Conservation (phyloP, 2,113 vertebrate genomes). For the Orcinus orca region DNA sequence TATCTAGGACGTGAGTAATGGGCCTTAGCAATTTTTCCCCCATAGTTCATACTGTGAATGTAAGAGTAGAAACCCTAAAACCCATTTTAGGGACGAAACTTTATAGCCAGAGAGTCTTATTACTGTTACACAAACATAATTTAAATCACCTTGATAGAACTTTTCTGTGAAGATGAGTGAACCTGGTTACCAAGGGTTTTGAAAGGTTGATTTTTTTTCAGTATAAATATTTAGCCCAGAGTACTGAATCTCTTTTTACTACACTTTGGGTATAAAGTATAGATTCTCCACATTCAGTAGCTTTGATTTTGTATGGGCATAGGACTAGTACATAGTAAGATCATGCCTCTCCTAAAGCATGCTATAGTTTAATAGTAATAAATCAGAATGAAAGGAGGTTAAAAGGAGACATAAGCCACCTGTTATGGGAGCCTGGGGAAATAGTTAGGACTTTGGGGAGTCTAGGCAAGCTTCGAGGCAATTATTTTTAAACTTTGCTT, state of each 20-base stretch:
- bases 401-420: background rate
- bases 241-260: background rate
- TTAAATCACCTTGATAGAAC: background rate
- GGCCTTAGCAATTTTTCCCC: background rate
- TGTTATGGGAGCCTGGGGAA: background rate
- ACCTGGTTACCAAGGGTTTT: conserved; percentile 4
- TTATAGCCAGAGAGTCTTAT: background rate
- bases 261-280: background rate
- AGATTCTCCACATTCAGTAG: conserved; percentile 13
- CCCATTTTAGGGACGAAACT: background rate
- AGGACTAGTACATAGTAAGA: background rate
- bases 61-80: conserved; percentile 6
- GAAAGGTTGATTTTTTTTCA: conserved; percentile 8
- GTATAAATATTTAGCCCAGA: background rate
- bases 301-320: background rate
- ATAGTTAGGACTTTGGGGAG: background rate
- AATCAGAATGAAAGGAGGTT: background rate
- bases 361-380: background rate
- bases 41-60: background rate
- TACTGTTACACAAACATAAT: background rate
- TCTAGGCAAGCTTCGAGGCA: conserved; percentile 2
- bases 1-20: background rate
- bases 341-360: background rate
- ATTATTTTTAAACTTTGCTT: background rate
- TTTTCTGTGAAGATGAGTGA: conserved; percentile 22